Percentiles rank a stretch among this genome's conserved stretches.
These are phyloP conservation scores for Danaus plexippus DNA, from an alignment of 1,140 invertebrate genomes.

Conservation along the genomic window DNA sequence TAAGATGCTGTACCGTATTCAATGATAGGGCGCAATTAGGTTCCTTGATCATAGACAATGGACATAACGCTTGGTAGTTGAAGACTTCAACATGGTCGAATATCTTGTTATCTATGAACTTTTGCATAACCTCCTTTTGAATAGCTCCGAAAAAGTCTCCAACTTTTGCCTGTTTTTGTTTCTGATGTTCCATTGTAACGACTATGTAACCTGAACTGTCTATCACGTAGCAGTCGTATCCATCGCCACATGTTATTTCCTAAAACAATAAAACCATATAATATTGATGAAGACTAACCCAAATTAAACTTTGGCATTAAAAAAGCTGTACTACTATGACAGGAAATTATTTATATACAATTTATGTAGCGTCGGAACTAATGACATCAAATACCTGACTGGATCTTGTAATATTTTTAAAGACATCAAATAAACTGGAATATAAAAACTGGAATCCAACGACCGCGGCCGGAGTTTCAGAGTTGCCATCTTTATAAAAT, in stretches of 20 bases:
- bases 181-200: conserved; percentile 40
- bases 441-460: conserved; percentile 84
- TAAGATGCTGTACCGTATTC: conserved; percentile 32
- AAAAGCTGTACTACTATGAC: too few species aligned
- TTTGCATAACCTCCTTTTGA: conserved; percentile 79
- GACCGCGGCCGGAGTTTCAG: conserved; percentile 88
- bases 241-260: conserved; percentile 72
- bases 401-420: conserved; percentile 79
- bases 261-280: conserved; percentile 28
- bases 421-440: conserved; percentile 78
- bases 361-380: background rate
- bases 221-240: conserved; percentile 86
- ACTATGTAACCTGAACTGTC: conserved; percentile 94
- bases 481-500: conserved; percentile 83
- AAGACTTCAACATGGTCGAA: conserved; percentile 84
- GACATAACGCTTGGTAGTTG: conserved; percentile 89
- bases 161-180: conserved; percentile 78
- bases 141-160: conserved; percentile 89
- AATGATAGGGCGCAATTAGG: conserved; percentile 37
- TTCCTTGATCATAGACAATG: conserved; percentile 26
- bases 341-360: background rate
- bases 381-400: conserved; percentile 24
- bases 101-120: conserved; percentile 81
- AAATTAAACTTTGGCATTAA: too few species aligned
- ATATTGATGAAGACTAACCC: background rate